Percentiles rank a stretch among this genome's conserved stretches.
Conservation (phyloP, 2,888 invertebrate species). For the Acleris sparsana region DNA sequence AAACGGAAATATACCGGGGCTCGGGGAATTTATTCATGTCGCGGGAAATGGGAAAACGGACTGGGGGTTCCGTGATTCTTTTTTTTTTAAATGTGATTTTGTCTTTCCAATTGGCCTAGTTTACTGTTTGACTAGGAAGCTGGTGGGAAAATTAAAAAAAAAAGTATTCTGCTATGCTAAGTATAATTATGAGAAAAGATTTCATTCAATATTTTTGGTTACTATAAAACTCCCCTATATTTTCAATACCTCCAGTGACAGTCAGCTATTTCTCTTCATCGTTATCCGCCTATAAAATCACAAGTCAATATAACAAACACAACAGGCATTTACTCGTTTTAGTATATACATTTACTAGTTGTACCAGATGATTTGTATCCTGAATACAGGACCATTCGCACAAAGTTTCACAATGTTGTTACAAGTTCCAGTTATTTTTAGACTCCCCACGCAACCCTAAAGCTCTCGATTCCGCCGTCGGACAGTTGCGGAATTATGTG, state of each 20-base stretch:
- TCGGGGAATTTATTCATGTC: constrained; percentile 66
- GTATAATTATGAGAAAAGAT: too few species aligned
- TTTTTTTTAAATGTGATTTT: not conserved
- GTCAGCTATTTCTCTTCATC: too few species aligned
- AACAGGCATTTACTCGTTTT: too few species aligned
- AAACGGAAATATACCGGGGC: constrained; percentile 47
- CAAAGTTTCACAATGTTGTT: not conserved
- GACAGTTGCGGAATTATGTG: constrained; percentile 44
- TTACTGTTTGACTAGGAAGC: not conserved
- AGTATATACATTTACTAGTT: too few species aligned
- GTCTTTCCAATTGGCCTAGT: not conserved
- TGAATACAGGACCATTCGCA: not conserved
- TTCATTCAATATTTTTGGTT: too few species aligned
- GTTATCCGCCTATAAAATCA: too few species aligned
- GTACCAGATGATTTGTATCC: too few species aligned
- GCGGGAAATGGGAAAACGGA: constrained; percentile 5
- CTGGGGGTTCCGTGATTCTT: constrained; percentile 18
- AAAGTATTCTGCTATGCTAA: too few species aligned
- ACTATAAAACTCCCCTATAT: too few species aligned
- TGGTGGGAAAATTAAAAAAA: too few species aligned
- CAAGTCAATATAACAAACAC: too few species aligned
- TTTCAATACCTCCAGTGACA: too few species aligned
- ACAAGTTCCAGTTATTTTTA: not conserved
- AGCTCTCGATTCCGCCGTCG: constrained; percentile 41
- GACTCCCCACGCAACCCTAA: constrained; percentile 38